phyloP scores from a whole-genome alignment of 2,113 vertebrate genomes.

The Myotis brandtii region DNA sequence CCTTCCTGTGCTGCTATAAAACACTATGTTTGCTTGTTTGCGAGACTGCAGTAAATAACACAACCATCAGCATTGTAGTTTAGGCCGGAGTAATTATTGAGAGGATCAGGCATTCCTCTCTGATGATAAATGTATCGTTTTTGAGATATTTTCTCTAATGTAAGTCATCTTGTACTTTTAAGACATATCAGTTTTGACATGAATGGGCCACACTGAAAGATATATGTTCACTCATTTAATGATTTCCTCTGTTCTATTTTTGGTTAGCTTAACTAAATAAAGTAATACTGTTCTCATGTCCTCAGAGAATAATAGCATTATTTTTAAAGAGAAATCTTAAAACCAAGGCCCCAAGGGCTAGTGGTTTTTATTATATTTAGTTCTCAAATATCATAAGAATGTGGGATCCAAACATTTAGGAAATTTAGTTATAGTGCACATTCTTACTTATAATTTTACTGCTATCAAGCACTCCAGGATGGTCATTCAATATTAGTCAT shows the following conservation, averaged over 20 bases:
- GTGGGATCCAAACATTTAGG: conserved; percentile 47
- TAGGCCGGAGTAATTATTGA: conserved; percentile 1
- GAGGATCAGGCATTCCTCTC: neutral
- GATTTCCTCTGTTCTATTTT: conserved; percentile 70
- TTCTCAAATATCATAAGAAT: conserved; percentile 62
- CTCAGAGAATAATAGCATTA: conserved; percentile 67
- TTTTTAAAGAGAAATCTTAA: conserved; percentile 73
- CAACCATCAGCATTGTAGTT: neutral
- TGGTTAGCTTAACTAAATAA: conserved; percentile 60
- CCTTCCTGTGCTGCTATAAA: conserved; percentile 42
- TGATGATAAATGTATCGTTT: conserved; percentile 11
- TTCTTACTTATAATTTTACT: neutral
- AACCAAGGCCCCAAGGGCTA: conserved; percentile 7
- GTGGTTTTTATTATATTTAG: conserved; percentile 65
- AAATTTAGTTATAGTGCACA: neutral
- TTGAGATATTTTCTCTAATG: conserved; percentile 1
- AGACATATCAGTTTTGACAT: conserved; percentile 33
- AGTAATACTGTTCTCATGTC: conserved; percentile 49
- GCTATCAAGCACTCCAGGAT: neutral
- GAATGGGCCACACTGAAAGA: conserved; percentile 31
- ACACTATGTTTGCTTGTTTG: neutral
- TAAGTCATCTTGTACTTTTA: neutral
- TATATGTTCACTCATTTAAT: conserved; percentile 39
- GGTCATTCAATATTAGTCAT: neutral
- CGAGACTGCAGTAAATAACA: conserved; percentile 44